Conservation (phyloP, 2,797 vertebrate species). For the Lates japonicus region DNA sequence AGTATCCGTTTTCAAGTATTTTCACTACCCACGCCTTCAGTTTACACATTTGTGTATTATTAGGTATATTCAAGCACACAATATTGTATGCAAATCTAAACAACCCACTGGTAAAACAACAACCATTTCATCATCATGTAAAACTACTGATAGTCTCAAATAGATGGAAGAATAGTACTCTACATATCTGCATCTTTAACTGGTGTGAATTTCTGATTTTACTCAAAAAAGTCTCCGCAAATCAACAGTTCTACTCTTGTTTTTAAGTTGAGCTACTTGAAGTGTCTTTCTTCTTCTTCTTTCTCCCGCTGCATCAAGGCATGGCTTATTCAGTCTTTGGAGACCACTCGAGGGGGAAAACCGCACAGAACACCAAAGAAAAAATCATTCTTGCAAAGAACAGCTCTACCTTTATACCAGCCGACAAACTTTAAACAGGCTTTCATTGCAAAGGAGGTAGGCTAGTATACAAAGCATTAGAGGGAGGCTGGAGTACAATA, state of each 20-base stretch:
- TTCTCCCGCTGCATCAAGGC: slow-evolving; percentile 11
- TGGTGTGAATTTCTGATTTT: slow-evolving; percentile 40
- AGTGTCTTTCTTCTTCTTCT: slow-evolving; percentile 4
- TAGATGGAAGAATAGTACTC: slow-evolving; percentile 74
- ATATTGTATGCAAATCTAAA: slow-evolving; percentile 80
- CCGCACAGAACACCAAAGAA: slow-evolving; percentile 19
- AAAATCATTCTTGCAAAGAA: slow-evolving; percentile 26
- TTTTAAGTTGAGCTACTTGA: slow-evolving; percentile 9
- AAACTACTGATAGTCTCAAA: slow-evolving; percentile 87
- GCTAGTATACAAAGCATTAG: slow-evolving; percentile 67
- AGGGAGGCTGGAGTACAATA: slow-evolving; percentile 46
- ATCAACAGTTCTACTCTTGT: slow-evolving; percentile 15
- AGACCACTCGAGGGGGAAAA: slow-evolving; percentile 28
- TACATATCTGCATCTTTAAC: slow-evolving; percentile 38
- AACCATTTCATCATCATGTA: slow-evolving; percentile 87
- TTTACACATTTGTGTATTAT: slow-evolving; percentile 83
- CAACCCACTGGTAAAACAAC: slow-evolving; percentile 86
- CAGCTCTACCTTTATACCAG: slow-evolving; percentile 26
- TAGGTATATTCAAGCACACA: slow-evolving; percentile 77
- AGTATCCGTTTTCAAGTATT: slow-evolving; percentile 85
- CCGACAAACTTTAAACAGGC: slow-evolving; percentile 62
- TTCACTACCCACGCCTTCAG: slow-evolving; percentile 75
- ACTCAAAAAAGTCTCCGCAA: neutral
- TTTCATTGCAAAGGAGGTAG: slow-evolving; percentile 90
- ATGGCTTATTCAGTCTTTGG: slow-evolving; percentile 43